These are phyloP conservation scores for Pelecanus crispus DNA, from an alignment of 2,113 vertebrate genomes.

Conservation along the genomic window DNA sequence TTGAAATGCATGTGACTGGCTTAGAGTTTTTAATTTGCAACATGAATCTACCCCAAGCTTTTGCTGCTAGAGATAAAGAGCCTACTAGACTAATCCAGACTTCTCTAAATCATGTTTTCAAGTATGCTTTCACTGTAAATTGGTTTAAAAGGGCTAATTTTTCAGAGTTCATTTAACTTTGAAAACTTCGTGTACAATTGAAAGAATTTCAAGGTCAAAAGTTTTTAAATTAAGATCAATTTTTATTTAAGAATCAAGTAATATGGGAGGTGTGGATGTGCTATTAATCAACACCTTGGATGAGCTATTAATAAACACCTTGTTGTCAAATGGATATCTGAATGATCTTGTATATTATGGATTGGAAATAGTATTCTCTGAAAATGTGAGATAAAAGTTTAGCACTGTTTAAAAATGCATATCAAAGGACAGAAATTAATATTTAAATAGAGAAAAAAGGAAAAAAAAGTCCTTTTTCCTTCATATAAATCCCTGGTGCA, in stretches of 20 bases:
- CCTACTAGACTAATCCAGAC: neutral
- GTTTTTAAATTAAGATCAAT: neutral
- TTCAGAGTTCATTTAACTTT: neutral
- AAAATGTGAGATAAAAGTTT: neutral
- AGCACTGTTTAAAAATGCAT: neutral
- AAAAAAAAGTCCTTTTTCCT: neutral
- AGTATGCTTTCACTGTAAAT: neutral
- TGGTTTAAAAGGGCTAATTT: neutral
- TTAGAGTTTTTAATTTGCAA: neutral
- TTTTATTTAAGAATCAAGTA: neutral
- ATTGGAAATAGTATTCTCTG: neutral
- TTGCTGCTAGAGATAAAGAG: neutral
- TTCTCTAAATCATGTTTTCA: neutral
- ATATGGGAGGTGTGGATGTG: neutral
- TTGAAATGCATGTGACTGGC: neutral
- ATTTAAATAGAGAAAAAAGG: neutral
- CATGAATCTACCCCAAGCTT: neutral
- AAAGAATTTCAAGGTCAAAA: neutral
- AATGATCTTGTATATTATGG: neutral
- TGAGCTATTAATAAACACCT: neutral
- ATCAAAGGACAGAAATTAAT: neutral
- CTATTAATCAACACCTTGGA: neutral
- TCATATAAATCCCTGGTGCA: neutral
- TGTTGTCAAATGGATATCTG: neutral
- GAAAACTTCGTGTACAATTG: neutral